These are phyloP conservation scores for Grammomys dolichurus DNA, from an alignment of 2,113 vertebrate genomes.

Conservation along the genomic window DNA sequence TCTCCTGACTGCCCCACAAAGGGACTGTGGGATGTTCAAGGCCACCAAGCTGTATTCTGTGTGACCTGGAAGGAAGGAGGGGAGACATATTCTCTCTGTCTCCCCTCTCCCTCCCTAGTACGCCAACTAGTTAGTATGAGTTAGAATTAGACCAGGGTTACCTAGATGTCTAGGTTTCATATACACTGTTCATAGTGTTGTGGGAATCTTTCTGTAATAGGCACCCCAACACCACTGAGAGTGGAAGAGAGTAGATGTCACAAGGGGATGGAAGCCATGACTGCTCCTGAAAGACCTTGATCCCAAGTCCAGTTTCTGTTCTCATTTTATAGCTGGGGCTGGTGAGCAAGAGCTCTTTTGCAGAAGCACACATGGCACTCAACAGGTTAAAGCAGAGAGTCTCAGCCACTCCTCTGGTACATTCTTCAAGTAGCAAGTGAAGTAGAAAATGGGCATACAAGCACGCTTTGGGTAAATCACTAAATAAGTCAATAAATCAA, in stretches of 20 bases:
- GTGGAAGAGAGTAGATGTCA: neutral
- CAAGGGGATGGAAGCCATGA: too few species aligned
- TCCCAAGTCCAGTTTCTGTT: neutral
- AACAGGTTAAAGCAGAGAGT: neutral
- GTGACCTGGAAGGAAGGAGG: neutral
- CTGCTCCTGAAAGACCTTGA: neutral
- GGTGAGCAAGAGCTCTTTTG: neutral
- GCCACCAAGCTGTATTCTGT: neutral
- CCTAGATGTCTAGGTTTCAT: neutral
- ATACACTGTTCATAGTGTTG: neutral
- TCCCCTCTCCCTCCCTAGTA: neutral
- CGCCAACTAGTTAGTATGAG: neutral
- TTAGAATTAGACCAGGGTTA: neutral
- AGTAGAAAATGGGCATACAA: neutral
- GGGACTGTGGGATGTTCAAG: neutral
- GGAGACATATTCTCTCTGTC: neutral
- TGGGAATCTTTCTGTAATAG: neutral
- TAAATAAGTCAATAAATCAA: neutral
- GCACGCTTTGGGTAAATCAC: neutral
- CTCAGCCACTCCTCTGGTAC: neutral
- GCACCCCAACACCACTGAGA: too few species aligned
- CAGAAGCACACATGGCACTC: neutral
- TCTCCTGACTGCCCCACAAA: neutral
- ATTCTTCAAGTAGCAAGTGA: neutral
- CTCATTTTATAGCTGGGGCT: neutral